These are phyloP conservation scores for Amiota minor DNA, from an alignment of 2,888 invertebrate genomes.

Conservation along the genomic window DNA sequence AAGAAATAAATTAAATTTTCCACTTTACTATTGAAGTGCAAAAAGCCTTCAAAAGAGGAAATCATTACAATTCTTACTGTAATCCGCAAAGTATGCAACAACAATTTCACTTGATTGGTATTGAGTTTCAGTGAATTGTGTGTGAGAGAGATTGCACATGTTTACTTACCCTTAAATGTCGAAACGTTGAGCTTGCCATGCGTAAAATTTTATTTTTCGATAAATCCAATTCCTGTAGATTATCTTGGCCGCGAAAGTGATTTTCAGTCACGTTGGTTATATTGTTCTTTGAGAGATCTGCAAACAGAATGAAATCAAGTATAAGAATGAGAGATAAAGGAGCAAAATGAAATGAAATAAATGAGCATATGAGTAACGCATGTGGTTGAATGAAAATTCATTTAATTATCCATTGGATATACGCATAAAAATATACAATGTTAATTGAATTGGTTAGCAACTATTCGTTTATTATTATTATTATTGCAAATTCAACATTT, in stretches of 20 bases:
- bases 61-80: too few relatives aligned
- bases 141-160: background rate
- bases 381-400: background rate
- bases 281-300: conserved; percentile 83
- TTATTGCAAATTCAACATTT: background rate
- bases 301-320: conserved; percentile 26
- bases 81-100: too few relatives aligned
- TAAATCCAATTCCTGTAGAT: conserved; percentile 81
- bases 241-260: conserved; percentile 85
- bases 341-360: too few relatives aligned
- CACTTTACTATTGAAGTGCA: too few relatives aligned
- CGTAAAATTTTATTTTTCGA: conserved; percentile 83
- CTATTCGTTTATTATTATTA: background rate
- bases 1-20: too few relatives aligned
- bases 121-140: too few relatives aligned
- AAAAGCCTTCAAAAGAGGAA: too few relatives aligned
- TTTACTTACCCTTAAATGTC: conserved; percentile 76
- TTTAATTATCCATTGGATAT: background rate
- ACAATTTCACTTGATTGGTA: too few relatives aligned
- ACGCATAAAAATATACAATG: conserved; percentile 21
- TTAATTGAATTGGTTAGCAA: background rate
- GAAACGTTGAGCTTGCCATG: conserved; percentile 84
- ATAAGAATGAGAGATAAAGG: background rate
- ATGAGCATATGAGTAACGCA: too few relatives aligned
- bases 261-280: conserved; percentile 80